Evolutionary conservation across 2,797 vertebrate genomes (phyloP).

Genomic region (Columba guinea): DNA sequence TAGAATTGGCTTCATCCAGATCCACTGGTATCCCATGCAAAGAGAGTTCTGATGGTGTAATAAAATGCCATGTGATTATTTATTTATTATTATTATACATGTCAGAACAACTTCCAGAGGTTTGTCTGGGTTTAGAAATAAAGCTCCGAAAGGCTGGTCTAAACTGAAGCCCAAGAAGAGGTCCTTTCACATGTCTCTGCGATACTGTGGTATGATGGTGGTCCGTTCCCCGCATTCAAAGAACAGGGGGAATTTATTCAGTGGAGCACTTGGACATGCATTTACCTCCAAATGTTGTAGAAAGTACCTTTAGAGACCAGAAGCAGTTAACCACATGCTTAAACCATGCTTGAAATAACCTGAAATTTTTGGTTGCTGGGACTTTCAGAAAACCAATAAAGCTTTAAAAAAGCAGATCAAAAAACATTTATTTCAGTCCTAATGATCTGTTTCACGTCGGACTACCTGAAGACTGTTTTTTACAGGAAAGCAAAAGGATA

Average conservation of each 20-base stretch:
- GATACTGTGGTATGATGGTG: not conserved
- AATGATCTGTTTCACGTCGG: not conserved
- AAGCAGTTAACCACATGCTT: not conserved
- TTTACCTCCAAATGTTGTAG: not conserved
- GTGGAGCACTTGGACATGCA: rapidly evolving
- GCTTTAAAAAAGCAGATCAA: not conserved
- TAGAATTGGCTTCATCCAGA: constrained; percentile 53
- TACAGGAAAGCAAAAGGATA: not conserved
- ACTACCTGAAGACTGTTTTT: not conserved
- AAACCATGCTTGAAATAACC: not conserved
- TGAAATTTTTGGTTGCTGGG: not conserved
- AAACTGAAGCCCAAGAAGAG: not conserved
- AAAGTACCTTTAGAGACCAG: not conserved
- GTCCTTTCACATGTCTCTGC: rapidly evolving
- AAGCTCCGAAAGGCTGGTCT: not conserved
- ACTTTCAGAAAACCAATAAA: not conserved
- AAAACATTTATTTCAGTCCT: not conserved
- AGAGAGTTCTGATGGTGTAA: constrained; percentile 10
- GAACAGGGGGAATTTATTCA: not conserved
- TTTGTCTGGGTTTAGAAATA: not conserved
- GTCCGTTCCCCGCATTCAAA: rapidly evolving
- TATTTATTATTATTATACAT: constrained; percentile 46
- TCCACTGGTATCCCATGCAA: constrained; percentile 30
- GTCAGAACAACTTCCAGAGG: constrained; percentile 44
- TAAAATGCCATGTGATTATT: constrained; percentile 42